Evolutionary conservation across 2,888 invertebrate genomes (phyloP), one percentile per base, ranked within the genome.

Genomic region (Tromatobia lineatoria): DNA sequence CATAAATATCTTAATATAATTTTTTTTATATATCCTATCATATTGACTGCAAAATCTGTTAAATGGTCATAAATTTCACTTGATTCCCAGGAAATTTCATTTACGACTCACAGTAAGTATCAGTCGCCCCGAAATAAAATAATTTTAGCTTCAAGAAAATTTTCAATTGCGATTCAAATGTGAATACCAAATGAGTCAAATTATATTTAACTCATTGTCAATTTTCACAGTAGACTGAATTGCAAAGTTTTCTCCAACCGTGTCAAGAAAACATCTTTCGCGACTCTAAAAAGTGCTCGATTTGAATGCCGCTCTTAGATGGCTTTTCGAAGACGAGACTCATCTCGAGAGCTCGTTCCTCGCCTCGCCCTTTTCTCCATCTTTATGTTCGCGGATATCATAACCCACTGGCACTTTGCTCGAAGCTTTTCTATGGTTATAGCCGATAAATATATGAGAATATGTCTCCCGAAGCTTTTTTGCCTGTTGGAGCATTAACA

Each of bases 401-500:
- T 81, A 75, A 74, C 73, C 77, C 77, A 74, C 77, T 38, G 74
- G 54, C 61, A 64, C 77, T 84, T 70, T 18, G 73, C 20, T 83
- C 52, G 47, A 50, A 73, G 54, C 61, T 67, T 61, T 71, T 71
- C 80, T 34, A 45, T 70, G 80, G 71, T 83, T 83, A 74, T 80
- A 61, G 47, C 69, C 69, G 80, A 77, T 77, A 77, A 83, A 74
- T 71, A 83, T 75, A 75, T 50, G 70, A 59, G 45, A 66, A 64
- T 38, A 59, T 75, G 67, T 67, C 61, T 50, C 20, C 71, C 29
- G 57, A 3, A 61, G 29, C 70, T 50, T 45, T 70, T 78, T 34
- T 20, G 18, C 47, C 38, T 11, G 45, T 70, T 67, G 50, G 61
- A 54, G 83, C 80, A 87, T 87, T 86, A 87, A 86, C 87, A 87